phyloP scores from a whole-genome alignment of 2,113 vertebrate species.

The Brevimyrus niger region DNA sequence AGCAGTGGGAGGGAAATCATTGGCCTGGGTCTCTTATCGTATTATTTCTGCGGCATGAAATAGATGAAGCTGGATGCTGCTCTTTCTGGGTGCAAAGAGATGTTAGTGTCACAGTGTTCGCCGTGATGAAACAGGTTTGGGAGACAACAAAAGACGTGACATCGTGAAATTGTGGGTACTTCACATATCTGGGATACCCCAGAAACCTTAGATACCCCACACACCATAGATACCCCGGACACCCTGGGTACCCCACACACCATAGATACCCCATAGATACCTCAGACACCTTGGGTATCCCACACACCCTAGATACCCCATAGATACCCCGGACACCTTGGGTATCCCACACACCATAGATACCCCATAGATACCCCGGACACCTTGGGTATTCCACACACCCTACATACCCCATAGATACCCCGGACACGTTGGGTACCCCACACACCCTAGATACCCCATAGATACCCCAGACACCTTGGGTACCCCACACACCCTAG shows the following conservation, averaged over 20 bases:
- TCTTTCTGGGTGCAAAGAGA: neutral
- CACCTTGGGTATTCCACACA: neutral
- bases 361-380: neutral
- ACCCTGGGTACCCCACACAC: neutral
- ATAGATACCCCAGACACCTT: neutral
- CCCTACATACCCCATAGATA: fast-evolving
- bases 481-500: neutral
- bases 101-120: neutral
- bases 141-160: neutral
- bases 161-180: neutral
- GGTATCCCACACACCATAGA: neutral
- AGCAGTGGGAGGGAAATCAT: neutral
- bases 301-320: neutral
- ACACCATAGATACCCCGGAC: neutral
- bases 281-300: neutral
- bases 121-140: neutral
- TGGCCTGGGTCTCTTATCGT: neutral
- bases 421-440: neutral
- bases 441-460: neutral
- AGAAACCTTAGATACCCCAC: neutral
- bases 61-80: neutral
- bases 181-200: neutral
- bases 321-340: neutral
- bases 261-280: neutral
- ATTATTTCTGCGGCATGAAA: neutral